Conservation (phyloP, 2,888 invertebrate species). For the Bellardia pandia region DNA sequence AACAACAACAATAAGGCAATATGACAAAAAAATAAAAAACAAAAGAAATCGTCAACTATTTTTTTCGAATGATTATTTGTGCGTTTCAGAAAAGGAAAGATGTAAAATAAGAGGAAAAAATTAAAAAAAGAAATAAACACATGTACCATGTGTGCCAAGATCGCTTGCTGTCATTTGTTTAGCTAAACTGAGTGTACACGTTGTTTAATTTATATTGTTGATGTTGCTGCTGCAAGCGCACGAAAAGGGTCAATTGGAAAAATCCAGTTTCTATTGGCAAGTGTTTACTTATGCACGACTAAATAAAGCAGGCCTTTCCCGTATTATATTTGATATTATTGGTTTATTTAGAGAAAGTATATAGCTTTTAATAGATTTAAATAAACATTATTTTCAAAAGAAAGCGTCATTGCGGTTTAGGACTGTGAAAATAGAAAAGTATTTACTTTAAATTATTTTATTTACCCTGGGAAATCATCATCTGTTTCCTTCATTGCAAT, state of each 20-base stretch:
- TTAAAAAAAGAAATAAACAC: slow-evolving; percentile 46
- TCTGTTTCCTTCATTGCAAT: too few relatives aligned
- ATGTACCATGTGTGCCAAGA: slow-evolving; percentile 82
- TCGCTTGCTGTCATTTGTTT: slow-evolving; percentile 75
- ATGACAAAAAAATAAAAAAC: slow-evolving; percentile 37
- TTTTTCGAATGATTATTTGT: slow-evolving; percentile 58
- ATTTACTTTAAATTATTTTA: too few relatives aligned
- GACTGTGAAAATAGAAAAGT: too few relatives aligned
- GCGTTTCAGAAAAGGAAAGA: slow-evolving; percentile 26
- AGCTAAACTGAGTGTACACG: slow-evolving; percentile 68
- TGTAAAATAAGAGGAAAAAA: slow-evolving; percentile 16
- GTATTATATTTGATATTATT: background rate
- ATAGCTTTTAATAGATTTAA: background rate
- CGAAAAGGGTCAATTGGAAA: slow-evolving; percentile 69
- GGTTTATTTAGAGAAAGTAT: slow-evolving; percentile 21
- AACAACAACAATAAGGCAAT: slow-evolving; percentile 37
- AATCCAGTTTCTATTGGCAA: slow-evolving; percentile 21
- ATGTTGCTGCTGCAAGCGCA: slow-evolving; percentile 12
- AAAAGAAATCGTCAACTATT: slow-evolving; percentile 61
- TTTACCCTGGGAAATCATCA: too few relatives aligned
- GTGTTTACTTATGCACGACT: slow-evolving; percentile 7
- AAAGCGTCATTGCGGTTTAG: slow-evolving; percentile 7
- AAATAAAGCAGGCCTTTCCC: background rate
- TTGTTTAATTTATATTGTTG: slow-evolving; percentile 60
- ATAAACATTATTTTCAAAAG: slow-evolving; percentile 2